Base-by-base conservation (phyloP, 2,888 invertebrate species). In the Agrochola lota region DNA sequence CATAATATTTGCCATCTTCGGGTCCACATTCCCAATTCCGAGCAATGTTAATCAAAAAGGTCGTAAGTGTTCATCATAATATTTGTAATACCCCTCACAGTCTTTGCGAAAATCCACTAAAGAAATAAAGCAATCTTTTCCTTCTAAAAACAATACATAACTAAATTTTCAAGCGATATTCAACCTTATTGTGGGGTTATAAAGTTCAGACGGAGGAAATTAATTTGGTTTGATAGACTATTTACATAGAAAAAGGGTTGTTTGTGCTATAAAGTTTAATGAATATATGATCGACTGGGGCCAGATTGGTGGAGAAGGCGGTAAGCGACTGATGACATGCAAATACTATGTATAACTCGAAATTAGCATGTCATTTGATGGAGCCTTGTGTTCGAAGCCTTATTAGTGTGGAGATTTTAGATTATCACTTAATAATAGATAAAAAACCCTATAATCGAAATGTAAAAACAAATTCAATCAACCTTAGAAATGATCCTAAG, bases 221-320 rank as follows among this genome's bases (percentile, higher is more conserved):
- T 80, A 78, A 84, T 79, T 83, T 91, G 80, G 87, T 84, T 83
- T 87, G 89, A 90, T 86, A 70, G 80, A 81, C 74, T 81, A 94
- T 94, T 94, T 93, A 92, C 93, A 94, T 93, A 84, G 88, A 90
- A 89, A 93, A 81, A 81, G 89, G 87, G 81, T 86, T 88, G 90
- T 91, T 91, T 90, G 82, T 86, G 92, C 87, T 90, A 88, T 88
- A 84, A 90, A 89, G 87, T 88, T 84, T 92, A 90, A 91, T 90
- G 87, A 84, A 89, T 89, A 86, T 81, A 81, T 83, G 70, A 90
- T 90, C 72, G 70, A 66, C 12, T 52, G 15, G 63, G 35, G 66
- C 49, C 23, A 62, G 69, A 72, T 70, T 86, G 63, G 78, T 71
- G 71, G 30, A 52, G n/a, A 63, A 82, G 46, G 71, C 63, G 23